phyloP scores from a whole-genome alignment of 1,140 invertebrate species.

The Oryzaephilus surinamensis region DNA sequence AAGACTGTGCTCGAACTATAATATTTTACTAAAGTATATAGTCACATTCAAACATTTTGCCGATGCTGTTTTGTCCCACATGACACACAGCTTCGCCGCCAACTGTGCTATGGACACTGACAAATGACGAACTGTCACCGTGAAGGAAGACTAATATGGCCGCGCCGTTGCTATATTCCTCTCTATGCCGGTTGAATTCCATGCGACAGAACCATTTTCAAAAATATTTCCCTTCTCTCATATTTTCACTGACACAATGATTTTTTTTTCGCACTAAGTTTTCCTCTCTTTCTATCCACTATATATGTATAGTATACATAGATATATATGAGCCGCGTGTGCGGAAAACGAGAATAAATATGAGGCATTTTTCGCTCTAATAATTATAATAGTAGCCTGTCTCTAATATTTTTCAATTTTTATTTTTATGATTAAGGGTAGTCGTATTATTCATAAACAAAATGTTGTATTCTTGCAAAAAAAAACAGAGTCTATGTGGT shows the following conservation, averaged over 20 bases:
- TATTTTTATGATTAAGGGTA: conserved; percentile 21
- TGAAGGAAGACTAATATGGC: conserved; percentile 39
- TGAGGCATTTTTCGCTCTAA: conserved; percentile 28
- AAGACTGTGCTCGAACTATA: conserved; percentile 24
- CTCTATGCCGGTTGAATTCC: conserved; percentile 27
- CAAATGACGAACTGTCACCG: conserved; percentile 39
- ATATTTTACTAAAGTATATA: conserved; percentile 2
- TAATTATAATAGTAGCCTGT: conserved; percentile 30
- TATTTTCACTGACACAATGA: conserved; percentile 28
- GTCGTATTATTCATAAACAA: no score
- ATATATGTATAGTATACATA: no score
- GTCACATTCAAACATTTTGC: conserved; percentile 28
- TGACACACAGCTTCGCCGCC: conserved; percentile 34
- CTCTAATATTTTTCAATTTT: conserved; percentile 31
- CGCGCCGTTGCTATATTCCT: conserved; percentile 31
- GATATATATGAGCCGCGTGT: no score
- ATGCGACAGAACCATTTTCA: conserved; percentile 34
- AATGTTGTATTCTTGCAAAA: no score
- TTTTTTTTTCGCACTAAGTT: conserved; percentile 31
- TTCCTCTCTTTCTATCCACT: no score
- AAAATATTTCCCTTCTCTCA: conserved; percentile 32
- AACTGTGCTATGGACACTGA: conserved; percentile 37
- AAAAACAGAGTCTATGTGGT: no score
- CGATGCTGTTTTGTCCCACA: conserved; percentile 38
- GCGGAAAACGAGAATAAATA: conserved; percentile 32